Evolutionary conservation across 2,888 invertebrate species (phyloP).

Genomic region (Scelioninae gen. 1): DNA sequence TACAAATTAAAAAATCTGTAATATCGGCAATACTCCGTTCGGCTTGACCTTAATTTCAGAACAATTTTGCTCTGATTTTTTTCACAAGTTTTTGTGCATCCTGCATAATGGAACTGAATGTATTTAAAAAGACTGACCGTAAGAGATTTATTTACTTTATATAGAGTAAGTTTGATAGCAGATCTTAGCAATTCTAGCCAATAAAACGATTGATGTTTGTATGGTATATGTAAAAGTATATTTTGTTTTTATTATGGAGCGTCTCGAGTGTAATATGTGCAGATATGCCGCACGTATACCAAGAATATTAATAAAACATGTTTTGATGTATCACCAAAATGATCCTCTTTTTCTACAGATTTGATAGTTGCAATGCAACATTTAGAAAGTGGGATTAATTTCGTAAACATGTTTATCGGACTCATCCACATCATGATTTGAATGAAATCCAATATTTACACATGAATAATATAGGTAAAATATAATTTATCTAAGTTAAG

Average conservation of each 20-base stretch:
- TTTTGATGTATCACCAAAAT: conserved; percentile 7
- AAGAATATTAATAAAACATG: conserved; percentile 10
- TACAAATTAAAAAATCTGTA: too few species aligned
- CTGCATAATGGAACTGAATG: too few species aligned
- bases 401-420: conserved; percentile 2
- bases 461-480: neutral
- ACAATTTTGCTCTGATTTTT: neutral
- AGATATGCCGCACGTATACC: neutral
- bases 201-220: too few species aligned
- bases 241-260: neutral
- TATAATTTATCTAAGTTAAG: neutral
- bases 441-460: neutral
- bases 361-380: conserved; percentile 12
- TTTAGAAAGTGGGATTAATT: conserved; percentile 28
- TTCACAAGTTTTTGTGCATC: too few species aligned
- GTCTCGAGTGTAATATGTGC: conserved; percentile 10
- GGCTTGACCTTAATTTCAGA: too few species aligned
- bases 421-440: neutral
- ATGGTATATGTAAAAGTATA: too few species aligned
- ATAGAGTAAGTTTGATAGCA: too few species aligned
- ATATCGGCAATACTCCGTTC: too few species aligned
- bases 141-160: too few species aligned
- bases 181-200: too few species aligned
- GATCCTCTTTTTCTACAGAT: conserved; percentile 23
- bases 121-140: too few species aligned